Base-by-base conservation (phyloP, 2,888 invertebrate species). In the Napeogenes inachia region DNA sequence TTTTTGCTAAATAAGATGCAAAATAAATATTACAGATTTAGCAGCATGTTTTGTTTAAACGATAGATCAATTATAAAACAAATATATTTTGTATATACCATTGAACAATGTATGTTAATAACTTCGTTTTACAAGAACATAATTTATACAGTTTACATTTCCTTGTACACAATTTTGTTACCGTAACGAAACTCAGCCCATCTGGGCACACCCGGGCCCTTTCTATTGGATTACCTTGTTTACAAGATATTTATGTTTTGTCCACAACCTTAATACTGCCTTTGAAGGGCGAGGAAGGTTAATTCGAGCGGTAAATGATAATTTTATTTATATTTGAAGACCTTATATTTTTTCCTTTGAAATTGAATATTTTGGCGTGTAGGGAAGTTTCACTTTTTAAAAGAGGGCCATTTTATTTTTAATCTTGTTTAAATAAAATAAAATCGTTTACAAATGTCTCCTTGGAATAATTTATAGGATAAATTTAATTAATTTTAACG, bases 151-250 rank as follows among this genome's bases (percentile, higher is more conserved):
- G 57, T 53, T 45, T 55, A 57, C 35, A 45, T 54, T 59, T 54
- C 61, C 56, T 56, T 38, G 13, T 54, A 60, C 59, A 62, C 62
- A 59, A 56, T 68, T 69, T 64, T 66, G 65, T 68, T 63, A 62
- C 60, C 54, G 50, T 45, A 56, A 61, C 46, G 61, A 53, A 56
- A 61, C 60, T 13, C 35, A n/a, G 53, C 53, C 65, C 61, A 61
- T 63, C 59, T 59, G 61, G 35, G 60, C 59, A 58, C 59, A 60
- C 53, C 59, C 54, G 59, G 56, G 61, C 62, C 71, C 66, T 62
- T 60, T 63, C 68, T 77, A 75, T 78, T 73, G 68, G 71, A 75
- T 75, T 72, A 73, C 70, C 71, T 73, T 78, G 75, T 77, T 77
- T 75, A 74, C 76, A 74, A 74, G 72, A 76, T 78, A 77, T 76